phyloP scores from a whole-genome alignment of 2,797 vertebrate genomes.

The Centropyge bicolor region DNA sequence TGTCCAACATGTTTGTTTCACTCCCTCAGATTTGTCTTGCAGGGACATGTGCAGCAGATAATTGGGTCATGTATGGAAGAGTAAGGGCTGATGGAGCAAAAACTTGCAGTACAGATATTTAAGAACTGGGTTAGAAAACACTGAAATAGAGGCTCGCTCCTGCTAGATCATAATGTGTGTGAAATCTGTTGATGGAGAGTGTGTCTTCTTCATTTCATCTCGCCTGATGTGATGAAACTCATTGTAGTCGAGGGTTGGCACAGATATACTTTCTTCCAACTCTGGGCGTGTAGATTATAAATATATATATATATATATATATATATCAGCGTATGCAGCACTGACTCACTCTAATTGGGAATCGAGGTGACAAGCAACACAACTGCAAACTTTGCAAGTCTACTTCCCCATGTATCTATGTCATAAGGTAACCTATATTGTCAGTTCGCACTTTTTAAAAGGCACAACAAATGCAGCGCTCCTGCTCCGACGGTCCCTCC shows the following conservation, averaged over 20 bases:
- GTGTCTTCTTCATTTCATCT: constrained; percentile 44
- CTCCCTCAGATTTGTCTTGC: not conserved
- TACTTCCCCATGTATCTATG: not conserved
- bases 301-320: constrained; percentile 11
- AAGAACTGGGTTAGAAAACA: constrained; percentile 36
- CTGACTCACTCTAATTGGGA: constrained; percentile 57
- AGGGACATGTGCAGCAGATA: constrained; percentile 2
- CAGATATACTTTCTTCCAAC: constrained; percentile 25
- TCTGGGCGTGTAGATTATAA: constrained; percentile 18
- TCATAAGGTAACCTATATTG: constrained; percentile 30
- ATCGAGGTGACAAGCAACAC: constrained; percentile 29
- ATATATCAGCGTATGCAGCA: constrained; percentile 6
- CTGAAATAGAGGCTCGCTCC: constrained; percentile 34
- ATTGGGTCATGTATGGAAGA: constrained; percentile 24
- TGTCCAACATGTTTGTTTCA: constrained; percentile 1
- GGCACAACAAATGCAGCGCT: constrained; percentile 17
- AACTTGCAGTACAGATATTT: constrained; percentile 18
- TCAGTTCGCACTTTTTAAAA: constrained; percentile 45
- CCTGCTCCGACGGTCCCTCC: constrained; percentile 11
- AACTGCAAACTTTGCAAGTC: constrained; percentile 46
- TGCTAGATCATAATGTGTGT: constrained; percentile 25
- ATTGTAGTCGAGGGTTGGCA: constrained; percentile 27
- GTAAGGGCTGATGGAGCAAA: not conserved
- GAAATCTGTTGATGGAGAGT: constrained; percentile 39
- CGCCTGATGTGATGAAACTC: constrained; percentile 32